Conservation (phyloP, 2,888 invertebrate genomes). For the Drosophila nigricruria region DNA sequence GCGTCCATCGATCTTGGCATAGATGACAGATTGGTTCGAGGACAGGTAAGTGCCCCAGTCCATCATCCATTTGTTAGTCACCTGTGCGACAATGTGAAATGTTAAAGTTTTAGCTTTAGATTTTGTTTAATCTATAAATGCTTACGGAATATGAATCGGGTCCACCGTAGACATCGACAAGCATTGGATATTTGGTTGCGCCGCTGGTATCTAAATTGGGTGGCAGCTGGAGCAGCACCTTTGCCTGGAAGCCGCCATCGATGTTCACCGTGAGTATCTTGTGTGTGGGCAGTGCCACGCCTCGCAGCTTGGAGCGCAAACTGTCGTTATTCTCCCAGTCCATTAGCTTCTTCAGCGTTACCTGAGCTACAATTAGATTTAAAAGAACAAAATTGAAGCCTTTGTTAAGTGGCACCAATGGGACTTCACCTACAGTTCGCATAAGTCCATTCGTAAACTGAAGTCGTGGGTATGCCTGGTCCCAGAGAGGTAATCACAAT, state of each 20-base stretch:
- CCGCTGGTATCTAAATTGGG: conserved; percentile 89
- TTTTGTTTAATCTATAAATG: neutral
- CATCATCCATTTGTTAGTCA: conserved; percentile 90
- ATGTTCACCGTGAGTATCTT: conserved; percentile 88
- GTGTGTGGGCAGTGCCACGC: conserved; percentile 87
- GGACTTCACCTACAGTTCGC: conserved; percentile 68
- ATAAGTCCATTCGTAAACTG: conserved; percentile 86
- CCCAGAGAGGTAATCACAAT: conserved; percentile 93
- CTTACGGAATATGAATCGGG: conserved; percentile 95
- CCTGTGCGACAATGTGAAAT: conserved; percentile 61
- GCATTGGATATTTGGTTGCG: conserved; percentile 90
- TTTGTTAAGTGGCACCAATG: rapidly evolving
- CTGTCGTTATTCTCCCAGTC: conserved; percentile 90
- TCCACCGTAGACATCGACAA: conserved; percentile 96
- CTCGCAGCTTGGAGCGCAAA: conserved; percentile 86
- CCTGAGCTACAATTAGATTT: conserved; percentile 68
- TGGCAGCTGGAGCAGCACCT: conserved; percentile 91
- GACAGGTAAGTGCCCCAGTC: conserved; percentile 96
- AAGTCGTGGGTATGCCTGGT: conserved; percentile 92
- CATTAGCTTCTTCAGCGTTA: conserved; percentile 70
- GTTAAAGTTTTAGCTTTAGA: neutral
- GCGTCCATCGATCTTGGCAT: conserved; percentile 95
- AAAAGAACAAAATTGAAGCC: neutral
- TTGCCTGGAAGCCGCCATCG: conserved; percentile 88
- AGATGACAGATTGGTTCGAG: conserved; percentile 93